These are phyloP conservation scores for Boulengeromyrus knoepffleri DNA, from an alignment of 2,113 vertebrate genomes.

Conservation along the genomic window DNA sequence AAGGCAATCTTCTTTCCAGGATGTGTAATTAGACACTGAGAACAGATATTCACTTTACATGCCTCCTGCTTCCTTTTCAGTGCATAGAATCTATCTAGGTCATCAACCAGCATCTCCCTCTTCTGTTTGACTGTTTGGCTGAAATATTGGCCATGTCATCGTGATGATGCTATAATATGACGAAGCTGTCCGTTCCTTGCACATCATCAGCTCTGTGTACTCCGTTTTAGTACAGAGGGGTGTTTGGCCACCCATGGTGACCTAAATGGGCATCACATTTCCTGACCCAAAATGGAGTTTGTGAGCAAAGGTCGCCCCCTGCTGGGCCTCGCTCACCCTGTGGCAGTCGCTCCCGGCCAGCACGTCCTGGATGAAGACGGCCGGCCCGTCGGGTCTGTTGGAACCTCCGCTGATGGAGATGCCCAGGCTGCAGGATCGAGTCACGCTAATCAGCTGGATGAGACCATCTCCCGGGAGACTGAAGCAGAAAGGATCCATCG, in stretches of 20 bases:
- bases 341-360: constrained; percentile 77
- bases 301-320: background rate
- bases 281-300: background rate
- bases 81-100: background rate
- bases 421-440: constrained; percentile 66
- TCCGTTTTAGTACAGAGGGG: background rate
- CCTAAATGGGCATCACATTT: background rate
- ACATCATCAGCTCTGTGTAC: background rate
- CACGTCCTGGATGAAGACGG: constrained; percentile 79
- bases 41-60: background rate
- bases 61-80: background rate
- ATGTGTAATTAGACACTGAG: background rate
- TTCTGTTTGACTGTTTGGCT: background rate
- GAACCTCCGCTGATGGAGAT: constrained; percentile 73
- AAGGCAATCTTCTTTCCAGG: background rate
- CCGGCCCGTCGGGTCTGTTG: constrained; percentile 76
- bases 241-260: background rate
- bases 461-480: constrained; percentile 71
- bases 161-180: background rate
- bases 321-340: constrained; percentile 46
- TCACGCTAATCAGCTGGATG: constrained; percentile 75
- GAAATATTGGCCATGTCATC: background rate
- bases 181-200: background rate
- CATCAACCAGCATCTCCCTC: background rate
- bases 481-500: constrained; percentile 6